Evolutionary conservation across 2,888 invertebrate species (phyloP).

Genomic region (Tiphia femorata): DNA sequence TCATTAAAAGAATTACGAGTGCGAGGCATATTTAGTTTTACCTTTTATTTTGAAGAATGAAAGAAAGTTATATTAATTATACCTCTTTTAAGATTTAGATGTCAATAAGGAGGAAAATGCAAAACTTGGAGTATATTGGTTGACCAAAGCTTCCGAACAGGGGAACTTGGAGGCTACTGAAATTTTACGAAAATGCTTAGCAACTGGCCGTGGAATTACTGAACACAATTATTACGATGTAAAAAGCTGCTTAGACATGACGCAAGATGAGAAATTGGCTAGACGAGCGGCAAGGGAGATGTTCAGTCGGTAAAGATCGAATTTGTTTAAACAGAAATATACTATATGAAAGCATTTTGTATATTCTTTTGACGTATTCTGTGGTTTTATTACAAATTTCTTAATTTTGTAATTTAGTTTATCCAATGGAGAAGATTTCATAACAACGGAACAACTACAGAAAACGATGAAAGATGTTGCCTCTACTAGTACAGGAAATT

Average conservation of each 20-base stretch:
- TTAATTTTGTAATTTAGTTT: constrained; percentile 71
- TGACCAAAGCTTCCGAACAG: constrained; percentile 93
- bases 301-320: constrained; percentile 78
- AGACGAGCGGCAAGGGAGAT: constrained; percentile 89
- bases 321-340: constrained; percentile 1
- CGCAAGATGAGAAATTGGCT: constrained; percentile 88
- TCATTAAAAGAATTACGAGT: no score
- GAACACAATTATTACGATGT: constrained; percentile 82
- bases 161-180: constrained; percentile 90
- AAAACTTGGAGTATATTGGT: constrained; percentile 88
- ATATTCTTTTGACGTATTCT: not conserved
- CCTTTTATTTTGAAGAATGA: no score
- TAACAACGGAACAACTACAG: constrained; percentile 86
- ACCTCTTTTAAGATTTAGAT: constrained; percentile 72
- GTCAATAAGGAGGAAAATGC: constrained; percentile 82
- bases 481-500: constrained; percentile 34
- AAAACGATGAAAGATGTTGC: constrained; percentile 80
- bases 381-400: not conserved
- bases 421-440: constrained; percentile 88
- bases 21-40: no score
- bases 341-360: no score
- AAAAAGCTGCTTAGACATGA: constrained; percentile 84
- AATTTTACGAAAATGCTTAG: constrained; percentile 80
- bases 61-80: no score
- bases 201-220: constrained; percentile 80